phyloP scores from a whole-genome alignment of 2,797 vertebrate species.

The Lagocephalus sceleratus region DNA sequence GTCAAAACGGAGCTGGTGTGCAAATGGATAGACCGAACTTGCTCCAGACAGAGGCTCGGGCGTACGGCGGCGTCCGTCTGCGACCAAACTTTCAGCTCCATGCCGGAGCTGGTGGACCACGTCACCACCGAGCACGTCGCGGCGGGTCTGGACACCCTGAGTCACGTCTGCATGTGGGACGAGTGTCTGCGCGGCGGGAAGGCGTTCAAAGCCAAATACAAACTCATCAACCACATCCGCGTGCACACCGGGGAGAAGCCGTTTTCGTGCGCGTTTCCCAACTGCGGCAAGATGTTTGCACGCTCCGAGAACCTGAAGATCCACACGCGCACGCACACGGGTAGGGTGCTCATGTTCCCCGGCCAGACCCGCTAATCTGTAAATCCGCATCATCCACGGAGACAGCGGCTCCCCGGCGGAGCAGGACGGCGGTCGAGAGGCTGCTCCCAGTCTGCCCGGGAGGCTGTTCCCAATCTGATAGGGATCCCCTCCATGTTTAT shows the following conservation, averaged over 20 bases:
- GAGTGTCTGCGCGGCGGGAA: constrained; percentile 91
- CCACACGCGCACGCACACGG: constrained; percentile 95
- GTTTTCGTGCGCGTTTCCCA: constrained; percentile 91
- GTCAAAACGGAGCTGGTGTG: constrained; percentile 95
- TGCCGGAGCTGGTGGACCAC: constrained; percentile 96
- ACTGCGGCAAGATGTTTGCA: constrained; percentile 96
- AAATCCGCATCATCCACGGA: constrained; percentile 16
- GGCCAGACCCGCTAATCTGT: not conserved
- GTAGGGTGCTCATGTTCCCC: constrained; percentile 62
- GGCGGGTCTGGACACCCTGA: constrained; percentile 91
- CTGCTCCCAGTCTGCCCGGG: constrained; percentile 33
- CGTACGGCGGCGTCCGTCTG: constrained; percentile 79
- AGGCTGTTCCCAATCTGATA: constrained; percentile 30
- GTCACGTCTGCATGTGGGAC: constrained; percentile 95
- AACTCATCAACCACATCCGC: constrained; percentile 95
- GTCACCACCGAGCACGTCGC: constrained; percentile 97
- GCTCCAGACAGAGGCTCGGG: constrained; percentile 66
- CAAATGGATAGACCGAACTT: constrained; percentile 87
- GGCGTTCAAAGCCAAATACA: constrained; percentile 98
- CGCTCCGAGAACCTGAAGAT: constrained; percentile 98
- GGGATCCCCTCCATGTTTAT: constrained; percentile 59
- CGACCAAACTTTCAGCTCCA: constrained; percentile 93
- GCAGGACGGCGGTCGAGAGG: constrained; percentile 15
- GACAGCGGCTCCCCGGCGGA: constrained; percentile 11
- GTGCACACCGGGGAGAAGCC: constrained; percentile 97